A percentile compares a stretch with the other conserved stretches of the same genome.
These are phyloP conservation scores for Campoletis sonorensis DNA, from an alignment of 1,140 invertebrate genomes.

Conservation along the genomic window DNA sequence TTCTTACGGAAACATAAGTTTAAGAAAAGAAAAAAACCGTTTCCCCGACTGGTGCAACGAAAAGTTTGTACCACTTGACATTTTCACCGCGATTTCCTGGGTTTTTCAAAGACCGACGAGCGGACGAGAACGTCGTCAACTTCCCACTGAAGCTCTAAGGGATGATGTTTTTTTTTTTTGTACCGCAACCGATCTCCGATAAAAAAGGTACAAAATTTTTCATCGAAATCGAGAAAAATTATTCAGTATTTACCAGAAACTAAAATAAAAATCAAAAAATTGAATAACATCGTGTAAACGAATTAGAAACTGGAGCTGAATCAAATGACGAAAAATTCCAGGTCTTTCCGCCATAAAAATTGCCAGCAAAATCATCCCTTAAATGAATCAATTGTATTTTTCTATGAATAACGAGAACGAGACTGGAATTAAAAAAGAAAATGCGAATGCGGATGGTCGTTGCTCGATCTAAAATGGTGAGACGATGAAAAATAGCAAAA, in stretches of 20 bases:
- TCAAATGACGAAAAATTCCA: no score
- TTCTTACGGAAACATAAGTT: constrained; percentile 61
- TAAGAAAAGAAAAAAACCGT: constrained; percentile 21
- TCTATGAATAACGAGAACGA: neutral
- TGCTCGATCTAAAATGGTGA: constrained; percentile 33
- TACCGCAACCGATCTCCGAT: neutral
- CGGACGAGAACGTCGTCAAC: neutral
- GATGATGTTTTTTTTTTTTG: neutral
- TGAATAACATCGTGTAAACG: no score
- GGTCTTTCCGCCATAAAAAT: no score
- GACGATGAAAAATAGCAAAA: constrained; percentile 56
- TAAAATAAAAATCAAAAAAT: no score
- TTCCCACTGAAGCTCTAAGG: neutral
- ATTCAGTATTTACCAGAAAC: no score
- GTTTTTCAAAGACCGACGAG: neutral
- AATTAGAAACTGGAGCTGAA: no score
- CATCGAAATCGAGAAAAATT: no score
- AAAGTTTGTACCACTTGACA: constrained; percentile 17
- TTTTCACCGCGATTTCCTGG: constrained; percentile 15
- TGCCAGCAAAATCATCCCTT: no score
- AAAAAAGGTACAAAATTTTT: no score
- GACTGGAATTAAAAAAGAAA: neutral
- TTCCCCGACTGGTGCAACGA: neutral
- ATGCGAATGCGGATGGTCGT: neutral
- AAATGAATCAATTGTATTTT: no score